Evolutionary conservation across 2,797 vertebrate species (phyloP).

Genomic region (Tauraco hartlaubi): DNA sequence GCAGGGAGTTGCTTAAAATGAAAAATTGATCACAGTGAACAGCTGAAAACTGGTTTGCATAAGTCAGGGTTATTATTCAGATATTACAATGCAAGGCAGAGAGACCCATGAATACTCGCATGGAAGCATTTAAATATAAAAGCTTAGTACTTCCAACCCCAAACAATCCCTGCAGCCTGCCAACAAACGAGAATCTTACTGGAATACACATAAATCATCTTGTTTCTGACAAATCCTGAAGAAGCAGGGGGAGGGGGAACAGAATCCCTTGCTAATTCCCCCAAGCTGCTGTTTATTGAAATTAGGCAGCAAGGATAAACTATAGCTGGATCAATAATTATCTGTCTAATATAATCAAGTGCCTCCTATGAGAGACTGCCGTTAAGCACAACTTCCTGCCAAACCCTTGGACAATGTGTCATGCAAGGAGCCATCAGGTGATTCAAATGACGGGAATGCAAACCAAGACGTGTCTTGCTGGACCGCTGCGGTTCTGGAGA

Average conservation of each 20-base stretch:
- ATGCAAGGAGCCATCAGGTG: not conserved
- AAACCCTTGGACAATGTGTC: not conserved
- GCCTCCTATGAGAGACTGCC: conserved; percentile 40
- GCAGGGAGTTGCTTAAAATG: conserved; percentile 65
- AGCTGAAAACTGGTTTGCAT: conserved; percentile 73
- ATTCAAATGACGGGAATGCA: not conserved
- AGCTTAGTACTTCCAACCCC: not conserved
- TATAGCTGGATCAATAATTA: conserved; percentile 74
- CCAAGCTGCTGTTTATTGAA: conserved; percentile 83
- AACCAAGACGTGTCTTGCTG: not conserved
- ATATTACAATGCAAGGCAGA: conserved; percentile 59
- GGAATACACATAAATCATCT: conserved; percentile 79
- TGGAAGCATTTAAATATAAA: conserved; percentile 39
- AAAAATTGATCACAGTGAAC: conserved; percentile 66
- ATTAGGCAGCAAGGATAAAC: conserved; percentile 81
- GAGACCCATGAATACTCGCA: conserved; percentile 3
- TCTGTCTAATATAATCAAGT: conserved; percentile 83
- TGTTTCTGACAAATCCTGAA: conserved; percentile 73
- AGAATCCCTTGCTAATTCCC: conserved; percentile 76
- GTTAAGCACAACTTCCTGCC: conserved; percentile 41
- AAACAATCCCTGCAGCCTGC: conserved; percentile 37
- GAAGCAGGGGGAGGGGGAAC: conserved; percentile 48
- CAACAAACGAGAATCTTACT: conserved; percentile 73
- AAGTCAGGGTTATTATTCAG: conserved; percentile 70
- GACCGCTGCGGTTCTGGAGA: rapidly evolving